phyloP scores from a whole-genome alignment of 2,888 invertebrate genomes.

The Andrena bicolor region DNA sequence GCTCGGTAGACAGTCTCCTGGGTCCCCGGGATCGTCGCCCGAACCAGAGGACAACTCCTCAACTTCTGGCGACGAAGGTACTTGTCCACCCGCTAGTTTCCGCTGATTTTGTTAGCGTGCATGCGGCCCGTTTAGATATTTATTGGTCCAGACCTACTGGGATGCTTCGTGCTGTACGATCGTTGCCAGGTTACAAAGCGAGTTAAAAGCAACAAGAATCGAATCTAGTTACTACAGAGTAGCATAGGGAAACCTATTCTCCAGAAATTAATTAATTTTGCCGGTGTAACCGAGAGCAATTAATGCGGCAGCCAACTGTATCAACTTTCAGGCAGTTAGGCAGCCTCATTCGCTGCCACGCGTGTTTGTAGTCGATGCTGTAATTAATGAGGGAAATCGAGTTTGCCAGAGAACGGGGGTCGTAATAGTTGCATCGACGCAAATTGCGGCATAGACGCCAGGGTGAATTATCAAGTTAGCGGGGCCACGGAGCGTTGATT shows the following conservation, averaged over 20 bases:
- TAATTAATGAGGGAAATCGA: conserved; percentile 46
- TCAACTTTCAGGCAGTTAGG: conserved; percentile 3
- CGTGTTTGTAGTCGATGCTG: conserved; percentile 19
- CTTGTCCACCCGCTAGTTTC: conserved; percentile 4
- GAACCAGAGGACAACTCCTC: conserved; percentile 83
- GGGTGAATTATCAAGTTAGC: conserved; percentile 10
- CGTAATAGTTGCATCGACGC: conserved; percentile 22
- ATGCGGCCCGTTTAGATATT: background rate
- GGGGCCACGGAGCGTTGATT: background rate
- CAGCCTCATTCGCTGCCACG: background rate
- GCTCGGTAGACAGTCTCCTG: conserved; percentile 61
- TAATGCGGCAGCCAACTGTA: background rate
- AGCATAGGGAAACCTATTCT: background rate
- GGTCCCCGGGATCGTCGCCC: conserved; percentile 79
- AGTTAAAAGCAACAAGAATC: background rate
- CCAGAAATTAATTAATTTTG: background rate
- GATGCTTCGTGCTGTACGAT: background rate
- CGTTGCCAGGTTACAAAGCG: background rate
- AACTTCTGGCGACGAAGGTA: conserved; percentile 84
- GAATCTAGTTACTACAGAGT: background rate
- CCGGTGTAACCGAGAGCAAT: background rate
- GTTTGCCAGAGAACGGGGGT: conserved; percentile 9
- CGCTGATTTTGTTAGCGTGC: too few species aligned
- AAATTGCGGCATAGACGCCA: conserved; percentile 16
- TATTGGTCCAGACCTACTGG: background rate